Conservation (phyloP, 2,113 vertebrate species). For the Oreochromis aureus region DNA sequence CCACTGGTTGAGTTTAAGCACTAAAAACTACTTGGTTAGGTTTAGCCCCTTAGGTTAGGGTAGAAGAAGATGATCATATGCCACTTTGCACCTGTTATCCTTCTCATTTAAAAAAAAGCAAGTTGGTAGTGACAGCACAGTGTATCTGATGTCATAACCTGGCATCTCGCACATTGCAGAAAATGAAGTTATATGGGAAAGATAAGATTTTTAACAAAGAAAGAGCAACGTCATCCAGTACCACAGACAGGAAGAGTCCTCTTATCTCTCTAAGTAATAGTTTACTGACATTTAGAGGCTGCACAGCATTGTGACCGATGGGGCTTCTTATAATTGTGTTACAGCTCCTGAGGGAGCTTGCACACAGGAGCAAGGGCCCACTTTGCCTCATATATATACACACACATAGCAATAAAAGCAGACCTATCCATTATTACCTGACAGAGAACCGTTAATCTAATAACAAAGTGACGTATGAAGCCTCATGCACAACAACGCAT, state of each 20-base stretch:
- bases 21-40: background rate
- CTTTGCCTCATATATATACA: background rate
- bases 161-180: background rate
- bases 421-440: slow-evolving; percentile 36
- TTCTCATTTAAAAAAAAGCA: background rate
- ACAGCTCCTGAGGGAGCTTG: background rate
- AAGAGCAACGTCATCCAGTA: background rate
- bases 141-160: background rate
- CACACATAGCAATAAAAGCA: background rate
- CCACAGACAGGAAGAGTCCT: background rate
- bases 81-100: background rate
- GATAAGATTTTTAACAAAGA: background rate
- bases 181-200: background rate
- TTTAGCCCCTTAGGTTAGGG: background rate
- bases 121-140: background rate
- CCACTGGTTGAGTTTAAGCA: background rate
- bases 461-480: background rate
- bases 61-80: background rate
- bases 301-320: background rate
- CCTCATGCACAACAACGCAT: background rate
- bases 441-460: slow-evolving; percentile 19
- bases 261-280: slow-evolving; percentile 35
- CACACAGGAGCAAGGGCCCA: background rate
- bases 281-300: slow-evolving; percentile 5
- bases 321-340: slow-evolving; percentile 38